Conservation (phyloP, 2,113 vertebrate genomes). For the Galbula dea region DNA sequence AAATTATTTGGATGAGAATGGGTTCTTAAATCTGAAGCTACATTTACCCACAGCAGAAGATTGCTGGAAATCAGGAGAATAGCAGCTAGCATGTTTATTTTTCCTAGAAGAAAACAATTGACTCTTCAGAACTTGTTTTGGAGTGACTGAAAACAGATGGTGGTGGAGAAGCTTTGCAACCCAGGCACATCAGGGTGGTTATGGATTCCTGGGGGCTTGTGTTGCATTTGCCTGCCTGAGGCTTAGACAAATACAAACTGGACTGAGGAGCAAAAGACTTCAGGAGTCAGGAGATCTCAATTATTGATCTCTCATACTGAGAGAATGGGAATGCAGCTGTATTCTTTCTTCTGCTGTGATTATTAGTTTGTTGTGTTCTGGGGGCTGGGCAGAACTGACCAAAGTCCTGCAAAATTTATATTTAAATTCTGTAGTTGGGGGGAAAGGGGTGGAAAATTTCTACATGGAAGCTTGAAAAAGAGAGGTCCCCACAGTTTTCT, state of each 20-base stretch:
- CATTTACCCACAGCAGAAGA: constrained; percentile 67
- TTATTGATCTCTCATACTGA: background rate
- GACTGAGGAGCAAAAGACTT: background rate
- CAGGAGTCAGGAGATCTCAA: background rate
- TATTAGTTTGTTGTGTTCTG: background rate
- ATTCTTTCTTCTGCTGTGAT: background rate
- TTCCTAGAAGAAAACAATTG: constrained; percentile 68
- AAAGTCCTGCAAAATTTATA: background rate
- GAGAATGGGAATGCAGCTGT: background rate
- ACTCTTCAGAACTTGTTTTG: constrained; percentile 51
- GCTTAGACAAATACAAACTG: constrained; percentile 5
- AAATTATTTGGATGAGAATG: constrained; percentile 68
- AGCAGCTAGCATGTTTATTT: constrained; percentile 62
- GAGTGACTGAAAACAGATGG: constrained; percentile 59
- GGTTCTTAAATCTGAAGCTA: constrained; percentile 56
- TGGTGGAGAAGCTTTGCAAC: constrained; percentile 27
- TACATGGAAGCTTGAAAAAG: background rate
- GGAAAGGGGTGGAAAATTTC: background rate
- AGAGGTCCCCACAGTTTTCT: background rate
- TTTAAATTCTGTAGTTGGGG: background rate
- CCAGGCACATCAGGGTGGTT: constrained; percentile 30
- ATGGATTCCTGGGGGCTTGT: constrained; percentile 24
- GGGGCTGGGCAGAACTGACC: background rate
- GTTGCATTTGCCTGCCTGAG: constrained; percentile 5
- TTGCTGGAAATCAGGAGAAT: constrained; percentile 60